Evolutionary conservation across 2,888 invertebrate species (phyloP), one percentile per base, ranked within the genome.

Genomic region (Eupithecia dodoneata): DNA sequence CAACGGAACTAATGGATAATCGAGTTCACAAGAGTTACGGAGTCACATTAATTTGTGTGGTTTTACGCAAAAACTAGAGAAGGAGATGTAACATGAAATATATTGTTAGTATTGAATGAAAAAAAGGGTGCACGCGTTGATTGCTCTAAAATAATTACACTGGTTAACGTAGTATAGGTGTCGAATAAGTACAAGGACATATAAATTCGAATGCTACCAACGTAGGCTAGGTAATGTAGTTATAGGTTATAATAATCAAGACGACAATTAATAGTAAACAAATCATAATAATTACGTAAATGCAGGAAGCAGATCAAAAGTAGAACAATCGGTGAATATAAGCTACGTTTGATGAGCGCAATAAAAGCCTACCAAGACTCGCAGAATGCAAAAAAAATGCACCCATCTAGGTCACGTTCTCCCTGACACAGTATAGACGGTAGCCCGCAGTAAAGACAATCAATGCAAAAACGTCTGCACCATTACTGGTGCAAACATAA

Each of bases 271-370:
- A 52, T n/a, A 6, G 3, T 18, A 59, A 15, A 59, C 18, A 18
- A 59, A 18, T 18, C 3, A 9, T 9, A 7, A 59, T 1, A 30
- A 63, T 63, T 63, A 69, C n/a, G 45, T 44, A 45, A 69, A 45
- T 44, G 15, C 67, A 44, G 15, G 41, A 81, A 80, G 80, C 81
- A 85, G 84, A 86, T 86, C 82, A 85, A 84, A 85, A 85, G 84
- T 88, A 84, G 83, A 84, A 86, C 85, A 82, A 84, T 63, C 30
- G 76, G 80, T 74, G 85, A 85, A 75, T 72, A 75, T 75, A 78
- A 84, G 84, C 83, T 75, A 79, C 70, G 73, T 74, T 87, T 90
- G 90, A 91, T 91, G 90, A 89, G 89, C 81, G 87, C 87, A 90
- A 90, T 90, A 90, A 88, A 85, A 85, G 84, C 79, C 79, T 83